phyloP scores from a whole-genome alignment of 53 echinoderm and acorn worm genomes.

The Hippasteria phrygiana region DNA sequence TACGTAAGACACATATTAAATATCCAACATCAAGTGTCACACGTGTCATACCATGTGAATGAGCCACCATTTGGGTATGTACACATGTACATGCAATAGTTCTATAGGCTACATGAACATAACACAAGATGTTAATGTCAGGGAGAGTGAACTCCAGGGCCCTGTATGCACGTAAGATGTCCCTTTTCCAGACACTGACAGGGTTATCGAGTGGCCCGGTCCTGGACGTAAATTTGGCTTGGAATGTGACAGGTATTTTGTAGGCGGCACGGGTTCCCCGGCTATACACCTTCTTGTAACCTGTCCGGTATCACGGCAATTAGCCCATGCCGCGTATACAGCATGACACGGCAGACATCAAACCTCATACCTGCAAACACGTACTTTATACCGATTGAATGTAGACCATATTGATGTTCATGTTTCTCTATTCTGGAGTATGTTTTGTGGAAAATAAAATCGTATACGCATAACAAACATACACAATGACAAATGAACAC shows the following conservation, averaged over 20 bases:
- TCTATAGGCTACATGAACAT: background rate
- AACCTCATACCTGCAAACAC: background rate
- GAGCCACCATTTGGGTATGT: no score
- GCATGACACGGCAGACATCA: background rate
- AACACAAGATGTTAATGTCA: background rate
- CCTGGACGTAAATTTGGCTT: conserved; percentile 14
- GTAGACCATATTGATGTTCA: no score
- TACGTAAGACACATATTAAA: no score
- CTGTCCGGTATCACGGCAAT: background rate
- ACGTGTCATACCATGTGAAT: no score
- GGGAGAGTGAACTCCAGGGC: background rate
- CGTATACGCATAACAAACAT: no score
- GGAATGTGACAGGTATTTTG: conserved; percentile 32
- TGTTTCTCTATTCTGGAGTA: no score
- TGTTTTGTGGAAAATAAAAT: no score
- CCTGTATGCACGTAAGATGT: background rate
- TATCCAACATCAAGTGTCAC: no score
- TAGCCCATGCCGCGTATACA: conserved; percentile 10
- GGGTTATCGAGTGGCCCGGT: background rate
- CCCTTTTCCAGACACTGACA: background rate
- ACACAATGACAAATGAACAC: no score
- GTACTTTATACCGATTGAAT: background rate
- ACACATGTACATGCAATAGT: no score
- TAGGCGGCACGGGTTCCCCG: background rate
- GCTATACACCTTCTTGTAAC: background rate